Evolutionary conservation across 1,140 invertebrate species (phyloP).

Genomic region (Drosophila mayri): DNA sequence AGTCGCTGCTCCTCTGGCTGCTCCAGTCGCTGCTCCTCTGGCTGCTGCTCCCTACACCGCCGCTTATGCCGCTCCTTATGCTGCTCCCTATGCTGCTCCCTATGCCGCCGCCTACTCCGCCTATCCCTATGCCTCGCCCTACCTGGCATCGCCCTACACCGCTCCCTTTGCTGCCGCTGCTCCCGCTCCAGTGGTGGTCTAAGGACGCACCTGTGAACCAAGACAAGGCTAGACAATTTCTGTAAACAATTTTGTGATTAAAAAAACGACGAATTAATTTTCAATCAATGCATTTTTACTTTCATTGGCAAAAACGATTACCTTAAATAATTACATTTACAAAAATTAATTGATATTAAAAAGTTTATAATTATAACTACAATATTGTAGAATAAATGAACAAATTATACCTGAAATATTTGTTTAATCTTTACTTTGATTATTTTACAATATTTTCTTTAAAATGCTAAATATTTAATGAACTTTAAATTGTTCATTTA

Average conservation of each 20-base stretch:
- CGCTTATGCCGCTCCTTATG: slow-evolving; percentile 33
- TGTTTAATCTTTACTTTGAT: too few relatives aligned
- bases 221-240: slow-evolving; percentile 20
- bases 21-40: slow-evolving; percentile 39
- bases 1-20: slow-evolving; percentile 18
- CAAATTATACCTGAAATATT: too few relatives aligned
- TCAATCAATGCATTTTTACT: background rate
- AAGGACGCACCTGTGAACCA: slow-evolving; percentile 20
- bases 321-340: background rate
- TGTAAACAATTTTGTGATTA: slow-evolving; percentile 23
- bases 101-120: slow-evolving; percentile 70
- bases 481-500: too few relatives aligned
- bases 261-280: slow-evolving; percentile 7
- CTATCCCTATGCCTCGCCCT: slow-evolving; percentile 40
- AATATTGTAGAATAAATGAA: too few relatives aligned
- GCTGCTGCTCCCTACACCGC: slow-evolving; percentile 66
- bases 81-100: slow-evolving; percentile 73
- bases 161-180: slow-evolving; percentile 72
- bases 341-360: background rate
- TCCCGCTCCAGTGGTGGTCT: slow-evolving; percentile 56
- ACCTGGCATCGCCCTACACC: slow-evolving; percentile 28
- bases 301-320: background rate
- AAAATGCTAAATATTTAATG: too few relatives aligned
- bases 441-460: too few relatives aligned
- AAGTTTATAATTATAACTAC: too few relatives aligned